These are phyloP conservation scores for Orthonychiurus folsomi DNA, from an alignment of 2,888 invertebrate species.

Conservation along the genomic window DNA sequence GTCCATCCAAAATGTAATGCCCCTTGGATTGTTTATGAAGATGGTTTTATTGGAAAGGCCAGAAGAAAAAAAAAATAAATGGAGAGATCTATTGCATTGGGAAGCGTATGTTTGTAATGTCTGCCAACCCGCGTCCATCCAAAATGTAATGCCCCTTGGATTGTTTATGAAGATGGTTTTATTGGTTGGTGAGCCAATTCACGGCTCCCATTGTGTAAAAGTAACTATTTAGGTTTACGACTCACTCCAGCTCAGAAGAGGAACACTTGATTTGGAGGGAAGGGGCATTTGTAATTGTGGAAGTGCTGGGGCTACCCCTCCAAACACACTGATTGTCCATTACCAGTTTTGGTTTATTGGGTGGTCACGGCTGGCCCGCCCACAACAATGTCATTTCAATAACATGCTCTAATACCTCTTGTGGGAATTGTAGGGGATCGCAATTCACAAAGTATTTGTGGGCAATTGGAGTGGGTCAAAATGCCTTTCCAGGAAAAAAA, in stretches of 20 bases:
- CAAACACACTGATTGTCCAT: not conserved
- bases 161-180: conserved; percentile 1
- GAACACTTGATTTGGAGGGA: no score
- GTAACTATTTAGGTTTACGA: conserved; percentile 1
- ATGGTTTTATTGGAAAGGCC: no score
- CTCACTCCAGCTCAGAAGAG: not conserved
- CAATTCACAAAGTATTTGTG: not conserved
- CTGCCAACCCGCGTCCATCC: not conserved
- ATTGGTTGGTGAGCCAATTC: not conserved
- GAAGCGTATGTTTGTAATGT: not conserved
- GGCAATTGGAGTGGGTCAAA: not conserved
- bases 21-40: no score
- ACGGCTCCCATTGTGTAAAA: not conserved
- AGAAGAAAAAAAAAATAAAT: not conserved
- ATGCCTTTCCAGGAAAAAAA: not conserved
- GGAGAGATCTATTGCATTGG: not conserved
- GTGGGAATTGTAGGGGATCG: not conserved
- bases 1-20: not conserved
- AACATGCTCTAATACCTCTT: not conserved
- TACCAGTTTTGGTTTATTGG: not conserved
- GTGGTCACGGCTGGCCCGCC: not conserved
- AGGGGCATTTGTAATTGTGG: no score
- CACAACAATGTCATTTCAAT: not conserved
- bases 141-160: not conserved
- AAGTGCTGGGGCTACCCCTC: not conserved